These are phyloP conservation scores for Drosophila orosa DNA, from an alignment of 1,140 invertebrate genomes.

Conservation along the genomic window DNA sequence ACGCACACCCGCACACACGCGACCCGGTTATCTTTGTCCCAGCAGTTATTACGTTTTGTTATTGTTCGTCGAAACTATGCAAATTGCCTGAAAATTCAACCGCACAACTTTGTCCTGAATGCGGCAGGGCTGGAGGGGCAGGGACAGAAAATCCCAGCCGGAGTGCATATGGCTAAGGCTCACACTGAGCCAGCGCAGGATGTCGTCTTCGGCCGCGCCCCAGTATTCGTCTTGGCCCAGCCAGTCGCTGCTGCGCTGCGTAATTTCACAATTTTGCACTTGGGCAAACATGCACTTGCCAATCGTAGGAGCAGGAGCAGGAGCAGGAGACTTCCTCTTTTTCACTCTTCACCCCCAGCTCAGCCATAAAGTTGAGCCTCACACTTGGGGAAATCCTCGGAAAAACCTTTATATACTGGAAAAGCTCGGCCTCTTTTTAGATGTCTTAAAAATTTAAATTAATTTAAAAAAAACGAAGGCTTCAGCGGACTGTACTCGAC, in stretches of 20 bases:
- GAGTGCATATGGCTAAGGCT: slow-evolving; percentile 41
- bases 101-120: slow-evolving; percentile 43
- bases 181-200: slow-evolving; percentile 13
- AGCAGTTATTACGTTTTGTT: slow-evolving; percentile 42
- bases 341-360: not conserved
- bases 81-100: slow-evolving; percentile 50
- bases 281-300: slow-evolving; percentile 75
- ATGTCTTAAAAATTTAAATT: not conserved
- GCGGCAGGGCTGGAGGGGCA: slow-evolving; percentile 15
- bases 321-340: not conserved
- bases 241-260: slow-evolving; percentile 43
- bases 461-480: not conserved
- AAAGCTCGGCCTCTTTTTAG: no score
- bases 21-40: slow-evolving; percentile 21
- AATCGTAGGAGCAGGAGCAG: slow-evolving; percentile 42
- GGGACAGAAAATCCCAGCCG: slow-evolving; percentile 13
- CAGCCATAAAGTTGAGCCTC: not conserved
- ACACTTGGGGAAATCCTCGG: not conserved
- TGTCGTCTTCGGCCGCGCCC: slow-evolving; percentile 11
- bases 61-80: slow-evolving; percentile 37
- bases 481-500: no score
- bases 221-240: slow-evolving; percentile 12
- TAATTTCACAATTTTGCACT: slow-evolving; percentile 79
- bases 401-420: no score
- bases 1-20: slow-evolving; percentile 13